Evolutionary conservation across 2,797 vertebrate genomes (phyloP), one percentile per base, ranked within the genome.

Genomic region (Coilia nasus): DNA sequence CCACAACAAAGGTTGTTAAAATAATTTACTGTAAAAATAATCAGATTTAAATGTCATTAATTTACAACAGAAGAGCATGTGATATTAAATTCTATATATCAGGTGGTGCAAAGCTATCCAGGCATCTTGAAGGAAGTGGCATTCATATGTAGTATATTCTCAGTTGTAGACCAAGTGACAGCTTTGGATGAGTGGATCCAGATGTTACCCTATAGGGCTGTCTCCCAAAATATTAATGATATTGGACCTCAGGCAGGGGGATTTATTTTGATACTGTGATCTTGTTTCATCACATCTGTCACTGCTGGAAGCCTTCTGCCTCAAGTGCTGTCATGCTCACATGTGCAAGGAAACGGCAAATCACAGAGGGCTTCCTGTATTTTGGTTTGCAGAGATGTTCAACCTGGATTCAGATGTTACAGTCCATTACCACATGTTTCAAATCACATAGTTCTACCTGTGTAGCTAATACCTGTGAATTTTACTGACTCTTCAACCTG

Each of bases 251-350:
- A 35, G 7, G 71, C 17, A 10, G 17, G 17, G 71, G 71, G 71
- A 78, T 78, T 78, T 78, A 44, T 2, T 78, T 44, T 41, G 71
- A 35, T 19, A 78, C 41, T 44, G 71, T 78, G 71, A 78, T 78
- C 71, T 78, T 78, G 71, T 78, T 78, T 78, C 41, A 78, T 31
- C 35, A 78, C 71, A 78, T 78, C 71, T 78, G 71, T 78, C 71
- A 19, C 71, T 6, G 17, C 31, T 78, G 17, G 17, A 35, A 78
- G 2, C 71, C 17, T 44, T 41, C 31, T 35, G 71, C 19, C 21
- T 44, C 5, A 44, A 7, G 6, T 21, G 71, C 71, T 9, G 35
- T 44, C 71, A 78, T 31, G 71, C 31, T 41, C 71, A 75, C 19
- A 11, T 59, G 57, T 3, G 14, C 35, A 21, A 78, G 35, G 2